These are phyloP conservation scores for Nothoprocta pentlandii DNA, from an alignment of 2,113 vertebrate species.

Conservation along the genomic window DNA sequence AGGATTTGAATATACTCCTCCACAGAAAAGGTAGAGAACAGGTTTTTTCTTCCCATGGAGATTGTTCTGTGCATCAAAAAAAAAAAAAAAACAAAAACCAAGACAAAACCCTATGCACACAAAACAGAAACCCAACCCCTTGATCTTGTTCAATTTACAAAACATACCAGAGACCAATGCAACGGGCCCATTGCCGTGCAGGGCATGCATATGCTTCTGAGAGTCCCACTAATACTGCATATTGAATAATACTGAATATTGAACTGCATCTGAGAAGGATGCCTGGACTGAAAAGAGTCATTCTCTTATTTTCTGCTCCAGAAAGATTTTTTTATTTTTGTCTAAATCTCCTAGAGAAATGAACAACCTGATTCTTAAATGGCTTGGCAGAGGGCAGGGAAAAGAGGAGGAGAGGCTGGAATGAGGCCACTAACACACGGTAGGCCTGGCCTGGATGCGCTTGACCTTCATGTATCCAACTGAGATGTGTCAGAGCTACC, in stretches of 20 bases:
- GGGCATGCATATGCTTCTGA: not conserved
- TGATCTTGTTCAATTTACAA: not conserved
- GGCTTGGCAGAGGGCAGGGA: not conserved
- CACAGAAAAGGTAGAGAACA: not conserved
- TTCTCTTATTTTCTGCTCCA: not conserved
- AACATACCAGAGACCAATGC: not conserved
- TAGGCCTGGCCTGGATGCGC: not conserved
- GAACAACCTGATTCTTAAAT: not conserved
- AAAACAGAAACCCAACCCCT: not conserved
- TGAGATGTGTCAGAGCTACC: not conserved
- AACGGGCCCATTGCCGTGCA: not conserved
- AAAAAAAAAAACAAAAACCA: not conserved
- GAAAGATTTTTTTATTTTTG: not conserved
- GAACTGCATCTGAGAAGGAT: not conserved
- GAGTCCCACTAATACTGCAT: not conserved
- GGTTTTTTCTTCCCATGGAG: not conserved
- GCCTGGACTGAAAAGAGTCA: not conserved
- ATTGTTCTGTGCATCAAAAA: not conserved
- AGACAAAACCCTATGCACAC: not conserved
- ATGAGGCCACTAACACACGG: not conserved
- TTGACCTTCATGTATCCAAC: not conserved
- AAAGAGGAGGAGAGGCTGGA: not conserved
- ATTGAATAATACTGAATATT: not conserved
- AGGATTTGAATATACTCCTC: not conserved
- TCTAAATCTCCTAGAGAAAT: not conserved